Evolutionary conservation across 2,113 vertebrate genomes (phyloP).

Genomic region (Menidia beryllina): DNA sequence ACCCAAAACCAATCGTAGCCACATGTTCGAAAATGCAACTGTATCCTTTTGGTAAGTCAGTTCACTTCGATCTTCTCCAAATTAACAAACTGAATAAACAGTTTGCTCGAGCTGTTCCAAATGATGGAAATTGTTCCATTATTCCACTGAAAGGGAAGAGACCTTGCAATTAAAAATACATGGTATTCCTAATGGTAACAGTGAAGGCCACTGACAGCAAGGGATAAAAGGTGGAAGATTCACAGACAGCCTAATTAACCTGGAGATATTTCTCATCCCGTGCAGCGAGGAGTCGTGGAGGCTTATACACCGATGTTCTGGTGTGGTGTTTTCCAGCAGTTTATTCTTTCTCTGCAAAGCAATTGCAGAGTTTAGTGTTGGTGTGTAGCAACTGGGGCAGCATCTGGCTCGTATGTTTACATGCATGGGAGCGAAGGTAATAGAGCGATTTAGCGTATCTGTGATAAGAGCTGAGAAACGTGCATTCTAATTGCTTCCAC

Average conservation of each 20-base stretch:
- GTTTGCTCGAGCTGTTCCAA: no score
- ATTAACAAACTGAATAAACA: no score
- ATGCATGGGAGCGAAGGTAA: constrained; percentile 87
- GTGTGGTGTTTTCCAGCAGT: constrained; percentile 86
- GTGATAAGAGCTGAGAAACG: constrained; percentile 77
- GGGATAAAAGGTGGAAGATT: constrained; percentile 62
- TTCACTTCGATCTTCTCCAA: no score
- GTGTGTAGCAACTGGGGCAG: constrained; percentile 87
- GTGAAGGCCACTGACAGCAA: no score
- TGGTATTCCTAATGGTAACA: neutral
- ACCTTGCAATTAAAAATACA: no score
- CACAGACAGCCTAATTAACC: constrained; percentile 87
- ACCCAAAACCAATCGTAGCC: no score
- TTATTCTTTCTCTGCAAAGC: constrained; percentile 79
- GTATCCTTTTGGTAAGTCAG: no score
- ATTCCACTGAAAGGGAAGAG: no score
- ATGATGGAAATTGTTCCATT: no score
- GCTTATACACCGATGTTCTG: constrained; percentile 85
- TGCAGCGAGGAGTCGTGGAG: constrained; percentile 69
- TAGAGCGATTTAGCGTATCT: constrained; percentile 85
- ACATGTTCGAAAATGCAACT: no score
- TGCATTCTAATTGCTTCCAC: constrained; percentile 79
- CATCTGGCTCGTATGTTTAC: constrained; percentile 85
- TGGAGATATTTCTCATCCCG: constrained; percentile 62
- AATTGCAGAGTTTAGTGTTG: constrained; percentile 84